Percentiles rank a stretch among this genome's conserved stretches.
These are phyloP conservation scores for Stigmatopora argus DNA, from an alignment of 2,113 vertebrate species.

Conservation along the genomic window DNA sequence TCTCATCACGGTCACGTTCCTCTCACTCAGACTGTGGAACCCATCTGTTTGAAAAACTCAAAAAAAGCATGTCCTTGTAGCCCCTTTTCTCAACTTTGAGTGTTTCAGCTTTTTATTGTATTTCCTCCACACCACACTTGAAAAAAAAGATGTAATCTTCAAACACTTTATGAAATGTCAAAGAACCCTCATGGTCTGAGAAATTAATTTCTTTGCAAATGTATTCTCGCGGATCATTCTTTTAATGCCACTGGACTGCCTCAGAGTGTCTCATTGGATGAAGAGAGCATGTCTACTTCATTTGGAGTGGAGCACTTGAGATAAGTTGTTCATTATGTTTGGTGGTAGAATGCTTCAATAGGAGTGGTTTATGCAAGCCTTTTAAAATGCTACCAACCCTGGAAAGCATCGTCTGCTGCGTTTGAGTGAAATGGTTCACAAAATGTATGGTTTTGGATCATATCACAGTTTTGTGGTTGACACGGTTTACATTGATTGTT, in stretches of 20 bases:
- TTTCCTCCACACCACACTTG: conserved; percentile 47
- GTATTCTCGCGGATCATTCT: conserved; percentile 28
- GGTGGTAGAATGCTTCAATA: conserved; percentile 24
- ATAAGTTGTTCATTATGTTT: conserved; percentile 37
- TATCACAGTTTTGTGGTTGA: background rate
- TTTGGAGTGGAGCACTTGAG: conserved; percentile 39
- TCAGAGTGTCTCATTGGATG: conserved; percentile 47
- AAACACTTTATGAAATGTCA: conserved; percentile 29
- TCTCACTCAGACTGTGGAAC: conserved; percentile 49
- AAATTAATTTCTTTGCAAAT: conserved; percentile 32
- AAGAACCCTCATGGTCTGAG: conserved; percentile 33
- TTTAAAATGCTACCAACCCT: conserved; percentile 35
- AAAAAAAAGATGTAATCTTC: conserved; percentile 40
- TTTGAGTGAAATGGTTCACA: background rate
- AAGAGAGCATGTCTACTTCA: conserved; percentile 40
- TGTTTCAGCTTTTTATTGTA: conserved; percentile 25
- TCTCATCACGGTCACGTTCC: conserved; percentile 24
- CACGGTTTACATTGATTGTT: background rate
- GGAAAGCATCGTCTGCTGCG: conserved; percentile 32
- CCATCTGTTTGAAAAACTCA: conserved; percentile 65
- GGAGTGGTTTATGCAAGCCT: conserved; percentile 22
- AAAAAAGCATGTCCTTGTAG: conserved; percentile 46
- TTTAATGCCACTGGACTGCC: conserved; percentile 39
- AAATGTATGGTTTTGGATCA: background rate
- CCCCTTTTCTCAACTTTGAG: conserved; percentile 34